phyloP scores from a whole-genome alignment of 1,140 invertebrate genomes.

The Drosophila neocordata region DNA sequence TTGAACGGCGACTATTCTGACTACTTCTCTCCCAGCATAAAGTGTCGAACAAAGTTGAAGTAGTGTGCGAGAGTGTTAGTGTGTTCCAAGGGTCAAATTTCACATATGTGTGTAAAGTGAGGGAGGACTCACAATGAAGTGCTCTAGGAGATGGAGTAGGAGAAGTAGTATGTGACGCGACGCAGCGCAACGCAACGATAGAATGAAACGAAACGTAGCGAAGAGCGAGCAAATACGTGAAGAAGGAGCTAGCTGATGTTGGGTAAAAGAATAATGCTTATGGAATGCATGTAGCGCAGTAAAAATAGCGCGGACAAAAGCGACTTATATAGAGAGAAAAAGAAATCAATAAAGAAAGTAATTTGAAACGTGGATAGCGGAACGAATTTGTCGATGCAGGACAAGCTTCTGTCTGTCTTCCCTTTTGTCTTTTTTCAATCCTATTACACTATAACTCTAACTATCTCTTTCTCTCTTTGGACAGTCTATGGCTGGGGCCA shows the following conservation, averaged over 20 bases:
- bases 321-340: constrained; percentile 34
- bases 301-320: constrained; percentile 52
- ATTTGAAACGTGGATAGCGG: constrained; percentile 69
- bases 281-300: constrained; percentile 55
- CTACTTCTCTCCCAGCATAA: constrained; percentile 16
- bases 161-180: not conserved
- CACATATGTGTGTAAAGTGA: constrained; percentile 44
- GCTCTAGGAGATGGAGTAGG: not conserved
- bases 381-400: constrained; percentile 4
- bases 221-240: too few species aligned
- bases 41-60: constrained; percentile 67
- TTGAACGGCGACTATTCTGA: not conserved
- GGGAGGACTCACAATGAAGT: constrained; percentile 12
- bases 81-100: constrained; percentile 55
- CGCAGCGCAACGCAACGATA: too few species aligned
- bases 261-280: constrained; percentile 26
- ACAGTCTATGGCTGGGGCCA: not conserved
- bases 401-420: not conserved
- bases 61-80: constrained; percentile 25
- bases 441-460: too few species aligned
- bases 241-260: not conserved
- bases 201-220: too few species aligned
- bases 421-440: not conserved
- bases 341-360: constrained; percentile 79
- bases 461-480: not conserved